Conservation (phyloP, 1,140 invertebrate genomes). For the Ceratina calcarata region DNA sequence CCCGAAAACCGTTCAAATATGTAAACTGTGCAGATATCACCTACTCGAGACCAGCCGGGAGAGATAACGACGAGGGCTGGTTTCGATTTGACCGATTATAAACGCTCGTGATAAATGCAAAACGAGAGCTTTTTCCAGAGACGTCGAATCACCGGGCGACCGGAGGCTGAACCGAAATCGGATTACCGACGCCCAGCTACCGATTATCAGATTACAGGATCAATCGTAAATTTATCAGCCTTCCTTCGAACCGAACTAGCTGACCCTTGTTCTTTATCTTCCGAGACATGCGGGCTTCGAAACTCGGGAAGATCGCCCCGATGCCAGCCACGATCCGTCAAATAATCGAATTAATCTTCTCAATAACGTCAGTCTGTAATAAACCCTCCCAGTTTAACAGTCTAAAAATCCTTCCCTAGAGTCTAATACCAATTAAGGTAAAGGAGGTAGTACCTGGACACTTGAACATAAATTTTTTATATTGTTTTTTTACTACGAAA, state of each 20-base stretch:
- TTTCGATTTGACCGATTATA: not conserved
- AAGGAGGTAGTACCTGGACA: too few species aligned
- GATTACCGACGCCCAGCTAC: conserved; percentile 46
- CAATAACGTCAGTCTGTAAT: too few species aligned
- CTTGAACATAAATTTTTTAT: too few species aligned
- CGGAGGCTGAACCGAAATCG: conserved; percentile 32
- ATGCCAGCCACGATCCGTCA: not conserved
- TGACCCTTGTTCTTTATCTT: not conserved
- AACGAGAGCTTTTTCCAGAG: too few species aligned
- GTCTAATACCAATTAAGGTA: too few species aligned
- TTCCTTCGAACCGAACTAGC: not conserved
- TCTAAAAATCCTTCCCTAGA: too few species aligned
- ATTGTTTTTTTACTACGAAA: too few species aligned
- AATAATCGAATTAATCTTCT: not conserved
- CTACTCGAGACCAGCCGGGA: not conserved
- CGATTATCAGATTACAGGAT: conserved; percentile 50
- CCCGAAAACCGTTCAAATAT: not conserved
- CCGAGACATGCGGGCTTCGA: too few species aligned
- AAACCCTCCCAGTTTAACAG: too few species aligned
- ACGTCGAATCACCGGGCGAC: not conserved
- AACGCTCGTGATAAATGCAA: not conserved
- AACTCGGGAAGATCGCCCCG: too few species aligned
- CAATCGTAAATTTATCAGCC: conserved; percentile 42
- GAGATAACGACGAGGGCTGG: not conserved
- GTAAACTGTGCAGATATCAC: too few species aligned